Conservation (phyloP, 2,888 invertebrate species). For the Ochropacha duplaris region DNA sequence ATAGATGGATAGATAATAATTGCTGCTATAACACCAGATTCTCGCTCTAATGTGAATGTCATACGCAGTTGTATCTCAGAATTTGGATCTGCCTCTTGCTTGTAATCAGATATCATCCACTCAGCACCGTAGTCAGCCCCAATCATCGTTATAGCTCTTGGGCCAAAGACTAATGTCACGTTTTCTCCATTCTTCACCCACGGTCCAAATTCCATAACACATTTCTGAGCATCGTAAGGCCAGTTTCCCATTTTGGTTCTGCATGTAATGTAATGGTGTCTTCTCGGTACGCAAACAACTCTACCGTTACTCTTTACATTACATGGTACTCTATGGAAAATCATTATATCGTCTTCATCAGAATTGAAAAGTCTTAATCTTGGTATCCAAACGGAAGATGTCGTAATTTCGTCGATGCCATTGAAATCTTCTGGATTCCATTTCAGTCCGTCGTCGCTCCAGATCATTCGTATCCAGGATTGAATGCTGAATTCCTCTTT, state of each 20-base stretch:
- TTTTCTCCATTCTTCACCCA: conserved; percentile 2
- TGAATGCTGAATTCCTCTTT: conserved; percentile 31
- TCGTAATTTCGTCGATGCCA: conserved; percentile 23
- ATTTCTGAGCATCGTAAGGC: conserved; percentile 48
- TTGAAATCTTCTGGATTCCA: conserved; percentile 43
- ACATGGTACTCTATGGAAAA: conserved; percentile 21
- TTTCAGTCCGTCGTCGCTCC: conserved; percentile 38
- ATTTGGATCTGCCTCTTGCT: conserved; percentile 20
- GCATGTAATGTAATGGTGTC: conserved; percentile 23
- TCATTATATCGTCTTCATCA: conserved; percentile 6
- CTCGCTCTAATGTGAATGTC: conserved; percentile 45
- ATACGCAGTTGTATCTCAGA: conserved; percentile 32
- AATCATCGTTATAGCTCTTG: conserved; percentile 21
- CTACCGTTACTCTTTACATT: conserved; percentile 23
- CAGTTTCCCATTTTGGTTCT: conserved; percentile 38
- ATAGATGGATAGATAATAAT: conserved; percentile 43
- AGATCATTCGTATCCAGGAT: conserved; percentile 25
- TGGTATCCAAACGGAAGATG: conserved; percentile 35
- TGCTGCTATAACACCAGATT: conserved; percentile 37
- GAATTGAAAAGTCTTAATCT: conserved; percentile 29
- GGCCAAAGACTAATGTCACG: conserved; percentile 21
- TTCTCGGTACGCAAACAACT: conserved; percentile 18
- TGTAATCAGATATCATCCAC: conserved; percentile 48
- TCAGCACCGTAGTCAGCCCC: conserved; percentile 40
- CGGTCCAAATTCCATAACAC: conserved; percentile 31